These are phyloP conservation scores for Lampropteryx suffumata DNA, from an alignment of 2,888 invertebrate genomes.

Conservation along the genomic window DNA sequence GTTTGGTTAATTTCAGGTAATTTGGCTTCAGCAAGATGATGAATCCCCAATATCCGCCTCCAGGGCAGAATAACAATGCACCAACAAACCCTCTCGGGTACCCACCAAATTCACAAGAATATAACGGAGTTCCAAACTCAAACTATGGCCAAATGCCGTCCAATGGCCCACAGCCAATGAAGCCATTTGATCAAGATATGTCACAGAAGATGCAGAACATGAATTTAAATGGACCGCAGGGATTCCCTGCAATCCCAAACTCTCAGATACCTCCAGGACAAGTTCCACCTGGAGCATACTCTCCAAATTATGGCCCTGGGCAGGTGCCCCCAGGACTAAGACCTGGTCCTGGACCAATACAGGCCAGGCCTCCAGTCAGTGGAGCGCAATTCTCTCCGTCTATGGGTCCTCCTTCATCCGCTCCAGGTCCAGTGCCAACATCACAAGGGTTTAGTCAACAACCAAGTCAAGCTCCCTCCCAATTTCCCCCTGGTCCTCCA, in stretches of 20 bases:
- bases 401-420: constrained; percentile 46
- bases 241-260: constrained; percentile 56
- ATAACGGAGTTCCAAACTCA: constrained; percentile 68
- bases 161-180: constrained; percentile 48
- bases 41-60: constrained; percentile 77
- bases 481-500: constrained; percentile 41
- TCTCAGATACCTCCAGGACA: constrained; percentile 62
- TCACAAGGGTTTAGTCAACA: constrained; percentile 45
- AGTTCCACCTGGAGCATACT: constrained; percentile 53
- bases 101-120: constrained; percentile 67
- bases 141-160: constrained; percentile 64
- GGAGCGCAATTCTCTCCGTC: constrained; percentile 48
- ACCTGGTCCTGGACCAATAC: constrained; percentile 36
- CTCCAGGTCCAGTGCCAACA: constrained; percentile 43
- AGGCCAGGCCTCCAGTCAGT: constrained; percentile 46
- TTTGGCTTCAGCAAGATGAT: constrained; percentile 65
- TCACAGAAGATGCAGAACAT: constrained; percentile 76
- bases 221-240: constrained; percentile 68
- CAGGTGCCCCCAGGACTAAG: constrained; percentile 43
- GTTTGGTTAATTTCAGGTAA: constrained; percentile 44
- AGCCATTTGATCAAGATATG: constrained; percentile 61
- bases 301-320: constrained; percentile 54
- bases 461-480: constrained; percentile 38
- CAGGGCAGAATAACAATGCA: constrained; percentile 75
- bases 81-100: constrained; percentile 64